These are phyloP conservation scores for Perccottus glenii DNA, from an alignment of 2,113 vertebrate genomes.

Conservation along the genomic window DNA sequence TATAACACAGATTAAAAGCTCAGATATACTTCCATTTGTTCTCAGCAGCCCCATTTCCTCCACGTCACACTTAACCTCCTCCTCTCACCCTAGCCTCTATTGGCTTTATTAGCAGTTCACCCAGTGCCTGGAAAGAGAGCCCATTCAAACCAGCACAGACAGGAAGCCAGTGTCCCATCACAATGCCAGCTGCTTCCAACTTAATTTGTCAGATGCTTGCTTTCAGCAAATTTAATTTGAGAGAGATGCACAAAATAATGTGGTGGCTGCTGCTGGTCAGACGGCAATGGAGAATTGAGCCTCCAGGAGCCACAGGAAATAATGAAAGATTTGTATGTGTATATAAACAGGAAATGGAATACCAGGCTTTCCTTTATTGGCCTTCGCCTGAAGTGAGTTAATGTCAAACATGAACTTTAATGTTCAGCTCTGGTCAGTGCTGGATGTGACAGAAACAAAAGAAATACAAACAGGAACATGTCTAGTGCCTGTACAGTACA, in stretches of 20 bases:
- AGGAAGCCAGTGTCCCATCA: conserved; percentile 54
- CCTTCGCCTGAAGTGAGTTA: conserved; percentile 19
- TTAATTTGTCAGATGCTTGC: conserved; percentile 59
- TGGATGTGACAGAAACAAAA: conserved; percentile 31
- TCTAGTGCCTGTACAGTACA: conserved; percentile 3
- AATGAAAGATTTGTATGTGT: conserved; percentile 29
- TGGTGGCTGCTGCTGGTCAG: conserved; percentile 16
- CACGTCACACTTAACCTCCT: conserved; percentile 41
- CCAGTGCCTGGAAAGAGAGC: conserved; percentile 28
- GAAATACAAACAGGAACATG: conserved; percentile 44
- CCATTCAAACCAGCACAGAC: conserved; percentile 40
- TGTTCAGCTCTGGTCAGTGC: conserved; percentile 3
- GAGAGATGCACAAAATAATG: conserved; percentile 56
- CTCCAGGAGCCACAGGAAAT: conserved; percentile 31
- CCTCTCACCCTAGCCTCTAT: conserved; percentile 20
- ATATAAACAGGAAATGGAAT: conserved; percentile 55
- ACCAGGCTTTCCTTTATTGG: conserved; percentile 24
- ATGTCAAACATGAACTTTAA: conserved; percentile 29
- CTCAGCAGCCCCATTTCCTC: conserved; percentile 45
- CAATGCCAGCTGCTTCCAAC: conserved; percentile 62
- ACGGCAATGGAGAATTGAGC: conserved; percentile 28
- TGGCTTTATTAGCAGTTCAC: conserved; percentile 36
- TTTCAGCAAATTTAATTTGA: conserved; percentile 58
- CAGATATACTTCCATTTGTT: conserved; percentile 42
- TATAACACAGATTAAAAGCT: conserved; percentile 28